Base-by-base conservation (phyloP, 2,113 vertebrate species). In the Sinosuthora webbiana region DNA sequence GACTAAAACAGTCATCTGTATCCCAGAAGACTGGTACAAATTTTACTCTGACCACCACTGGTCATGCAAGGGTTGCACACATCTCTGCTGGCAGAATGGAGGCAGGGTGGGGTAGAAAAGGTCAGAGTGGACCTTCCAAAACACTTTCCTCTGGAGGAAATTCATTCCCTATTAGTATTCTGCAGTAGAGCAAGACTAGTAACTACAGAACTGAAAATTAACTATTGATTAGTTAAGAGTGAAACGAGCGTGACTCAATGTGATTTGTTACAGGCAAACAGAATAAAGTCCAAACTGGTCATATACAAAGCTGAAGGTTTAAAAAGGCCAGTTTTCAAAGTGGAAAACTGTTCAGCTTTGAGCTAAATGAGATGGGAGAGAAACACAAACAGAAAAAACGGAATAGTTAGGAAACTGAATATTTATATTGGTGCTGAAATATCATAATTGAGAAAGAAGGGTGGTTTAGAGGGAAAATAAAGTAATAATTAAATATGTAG, bases 201-300 rank as follows among this genome's bases (percentile, higher is more conserved):
- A 76, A 49, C 59, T 79, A 33, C 80, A 68, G 65, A 89, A 96
- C 64, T 69, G 52, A 94, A 92, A 94, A 94, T 63, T 59, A 90
- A 89, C 80, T 94, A 94, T 95, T 92, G 93, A 93, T 97, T 81
- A 89, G 89, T 91, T 87, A 69, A 41, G 62, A 95, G 73, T 60
- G 62, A 82, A 91, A 85, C 22, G 11, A 95, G 77, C 0, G 0
- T 95, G 96, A 89, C 94, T 94, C 94, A 89, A 53, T 93, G 62
- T 50, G 94, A 93, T 73, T 91, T 95, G 89, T 91, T 94, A 69
- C 2, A 6, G 65, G 91, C 91, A 97, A 96, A 97, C 96, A 97
- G 95, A 95, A 96, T 97, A 96, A 97, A 97, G 96, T 95, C 94
- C 94, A 96, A 96, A 80, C 85, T 39, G 50, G 78, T 65, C 44